These are phyloP conservation scores for Mobula hypostoma DNA, from an alignment of 2,113 vertebrate species.

Conservation along the genomic window DNA sequence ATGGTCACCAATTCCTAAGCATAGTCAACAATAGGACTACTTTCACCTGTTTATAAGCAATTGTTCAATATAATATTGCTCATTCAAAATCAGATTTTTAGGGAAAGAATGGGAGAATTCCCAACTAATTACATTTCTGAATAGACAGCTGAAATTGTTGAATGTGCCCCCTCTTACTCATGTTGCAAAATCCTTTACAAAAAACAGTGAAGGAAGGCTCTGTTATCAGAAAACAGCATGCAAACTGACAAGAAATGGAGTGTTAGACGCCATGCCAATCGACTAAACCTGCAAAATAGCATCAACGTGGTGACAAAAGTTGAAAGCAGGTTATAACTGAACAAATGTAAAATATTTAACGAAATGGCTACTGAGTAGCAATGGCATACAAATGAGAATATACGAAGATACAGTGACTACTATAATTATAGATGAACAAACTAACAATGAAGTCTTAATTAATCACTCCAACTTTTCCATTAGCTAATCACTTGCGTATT, in stretches of 20 bases:
- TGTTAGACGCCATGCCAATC: not conserved
- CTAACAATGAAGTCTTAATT: not conserved
- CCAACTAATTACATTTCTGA: not conserved
- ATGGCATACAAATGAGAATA: not conserved
- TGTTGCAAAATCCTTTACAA: not conserved
- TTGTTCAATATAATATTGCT: not conserved
- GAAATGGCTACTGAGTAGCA: not conserved
- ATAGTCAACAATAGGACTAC: not conserved
- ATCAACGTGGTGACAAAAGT: not conserved
- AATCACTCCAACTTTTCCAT: not conserved
- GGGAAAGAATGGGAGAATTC: not conserved
- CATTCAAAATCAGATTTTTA: not conserved
- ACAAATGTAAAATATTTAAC: not conserved
- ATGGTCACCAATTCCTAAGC: not conserved
- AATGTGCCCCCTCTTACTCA: not conserved
- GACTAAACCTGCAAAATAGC: not conserved
- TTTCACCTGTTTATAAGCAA: not conserved
- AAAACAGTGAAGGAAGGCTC: slow-evolving; percentile 30
- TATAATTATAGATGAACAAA: not conserved
- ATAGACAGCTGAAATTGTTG: not conserved
- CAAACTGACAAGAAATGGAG: not conserved
- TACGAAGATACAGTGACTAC: not conserved
- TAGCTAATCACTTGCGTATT: not conserved
- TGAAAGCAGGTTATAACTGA: not conserved
- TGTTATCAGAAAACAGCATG: slow-evolving; percentile 20